Evolutionary conservation across 2,888 invertebrate species (phyloP).

Genomic region (Machimus rusticus): DNA sequence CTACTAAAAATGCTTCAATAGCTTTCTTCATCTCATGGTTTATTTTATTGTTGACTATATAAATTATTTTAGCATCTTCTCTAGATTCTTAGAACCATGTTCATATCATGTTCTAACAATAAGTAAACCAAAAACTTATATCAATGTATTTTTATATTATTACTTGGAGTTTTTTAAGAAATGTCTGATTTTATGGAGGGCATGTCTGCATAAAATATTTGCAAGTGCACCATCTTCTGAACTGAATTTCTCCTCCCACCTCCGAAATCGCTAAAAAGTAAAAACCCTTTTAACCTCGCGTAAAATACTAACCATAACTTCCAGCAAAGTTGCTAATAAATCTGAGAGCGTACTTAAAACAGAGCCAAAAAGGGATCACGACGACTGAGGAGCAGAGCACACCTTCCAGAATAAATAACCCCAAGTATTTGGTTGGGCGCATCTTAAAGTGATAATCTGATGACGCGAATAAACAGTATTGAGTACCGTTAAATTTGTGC

Average conservation of each 20-base stretch:
- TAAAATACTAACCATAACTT: neutral
- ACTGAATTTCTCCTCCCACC: neutral
- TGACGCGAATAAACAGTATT: neutral
- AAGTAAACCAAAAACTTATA: too few species aligned
- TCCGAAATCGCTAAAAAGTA: neutral
- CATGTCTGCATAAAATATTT: neutral
- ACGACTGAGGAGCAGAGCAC: neutral
- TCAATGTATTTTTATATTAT: too few species aligned
- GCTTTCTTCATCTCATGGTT: too few species aligned
- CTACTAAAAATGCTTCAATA: too few species aligned
- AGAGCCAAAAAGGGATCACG: neutral
- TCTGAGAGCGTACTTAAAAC: neutral
- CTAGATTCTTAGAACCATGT: too few species aligned
- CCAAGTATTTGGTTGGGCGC: neutral
- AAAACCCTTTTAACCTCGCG: neutral
- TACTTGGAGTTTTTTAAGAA: too few species aligned
- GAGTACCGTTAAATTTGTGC: neutral
- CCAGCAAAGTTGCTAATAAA: neutral
- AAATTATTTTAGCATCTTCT: too few species aligned
- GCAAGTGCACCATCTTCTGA: neutral
- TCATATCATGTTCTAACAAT: too few species aligned
- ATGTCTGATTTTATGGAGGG: neutral
- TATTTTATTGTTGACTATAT: too few species aligned
- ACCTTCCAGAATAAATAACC: neutral
- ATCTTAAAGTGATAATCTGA: neutral